Evolutionary conservation across 2,888 invertebrate species (phyloP), one percentile per base, ranked within the genome.

Genomic region (Scelioninae gen. 1): DNA sequence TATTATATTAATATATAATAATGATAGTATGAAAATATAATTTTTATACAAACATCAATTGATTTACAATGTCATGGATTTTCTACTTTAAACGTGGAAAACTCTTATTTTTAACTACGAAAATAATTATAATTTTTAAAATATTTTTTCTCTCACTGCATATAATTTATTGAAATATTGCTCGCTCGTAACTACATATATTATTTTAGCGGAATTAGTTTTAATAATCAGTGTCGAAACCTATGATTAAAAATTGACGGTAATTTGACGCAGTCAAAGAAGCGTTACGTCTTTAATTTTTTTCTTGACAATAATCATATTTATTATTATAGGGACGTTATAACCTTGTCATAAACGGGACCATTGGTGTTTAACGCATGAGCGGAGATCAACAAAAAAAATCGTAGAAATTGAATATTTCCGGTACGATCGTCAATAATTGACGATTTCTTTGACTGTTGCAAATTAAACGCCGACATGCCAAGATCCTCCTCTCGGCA

Each of bases 381-480:
- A 72, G 34, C 15, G 45, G 23, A 51, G 32, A 16, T 53, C 65
- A 69, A 63, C 51, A 45, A 56, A 66, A 56, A 58, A 51, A 32
- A 40, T 49, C 29, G 43, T 55, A 47, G 56, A 72, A 72, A 82
- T 82, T 82, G 82, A 62, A 68, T 56, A 74, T 62, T 74, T 78
- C 72, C 77, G 47, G 77, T 62, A 47, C 66, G 55, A 55, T 16
- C 51, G 75, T 58, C 69, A 68, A 82, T 78, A 78, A 78, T 69
- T 74, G 83, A 79, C 68, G 71, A 79, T 71, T 79, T 71, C 78
- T 75, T 83, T 63, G 66, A 56, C 58, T 49, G 55, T 49, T 56
- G 65, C 72, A 66, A 82, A 82, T 82, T 74, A 82, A 82, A 78
- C 72, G 74, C 65, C 74, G 75, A 83, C 83, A 69, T 51, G 74